These are phyloP conservation scores for Erpetoichthys calabaricus DNA, from an alignment of 2,797 vertebrate genomes.

Conservation along the genomic window DNA sequence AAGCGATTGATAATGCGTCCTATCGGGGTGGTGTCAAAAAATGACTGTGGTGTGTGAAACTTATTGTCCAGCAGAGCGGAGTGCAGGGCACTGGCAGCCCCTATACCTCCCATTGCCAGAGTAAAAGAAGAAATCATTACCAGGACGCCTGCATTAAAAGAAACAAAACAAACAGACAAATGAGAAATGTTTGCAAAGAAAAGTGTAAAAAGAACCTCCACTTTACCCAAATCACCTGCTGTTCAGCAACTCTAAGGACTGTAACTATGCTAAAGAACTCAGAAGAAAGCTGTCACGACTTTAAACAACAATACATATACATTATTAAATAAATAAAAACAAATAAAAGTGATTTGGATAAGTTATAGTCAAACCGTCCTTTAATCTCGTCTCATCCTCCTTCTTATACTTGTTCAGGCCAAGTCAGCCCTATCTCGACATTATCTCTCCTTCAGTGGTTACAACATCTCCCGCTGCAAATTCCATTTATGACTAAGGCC, in stretches of 20 bases:
- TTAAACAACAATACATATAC: no score
- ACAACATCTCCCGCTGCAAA: no score
- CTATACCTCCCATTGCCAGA: conserved; percentile 69
- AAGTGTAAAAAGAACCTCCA: fast-evolving
- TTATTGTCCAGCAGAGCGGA: conserved; percentile 70
- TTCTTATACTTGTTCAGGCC: no score
- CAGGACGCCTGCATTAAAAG: conserved; percentile 54
- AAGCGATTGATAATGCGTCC: conserved; percentile 93
- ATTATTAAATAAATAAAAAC: no score
- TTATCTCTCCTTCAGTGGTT: no score
- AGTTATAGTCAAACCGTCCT: no score
- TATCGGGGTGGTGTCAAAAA: conserved; percentile 87
- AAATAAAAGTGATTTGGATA: no score
- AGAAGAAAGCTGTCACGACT: no score
- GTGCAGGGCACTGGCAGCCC: conserved; percentile 66
- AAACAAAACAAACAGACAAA: conserved; percentile 12
- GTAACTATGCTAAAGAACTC: neutral
- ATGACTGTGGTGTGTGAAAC: conserved; percentile 77
- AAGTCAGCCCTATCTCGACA: no score
- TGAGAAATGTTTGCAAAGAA: neutral
- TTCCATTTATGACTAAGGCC: no score
- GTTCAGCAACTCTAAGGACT: no score
- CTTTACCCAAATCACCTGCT: fast-evolving
- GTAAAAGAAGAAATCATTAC: conserved; percentile 72
- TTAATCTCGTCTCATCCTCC: no score